Conservation (phyloP, 2,797 vertebrate genomes). For the Microhierax caerulescens region DNA sequence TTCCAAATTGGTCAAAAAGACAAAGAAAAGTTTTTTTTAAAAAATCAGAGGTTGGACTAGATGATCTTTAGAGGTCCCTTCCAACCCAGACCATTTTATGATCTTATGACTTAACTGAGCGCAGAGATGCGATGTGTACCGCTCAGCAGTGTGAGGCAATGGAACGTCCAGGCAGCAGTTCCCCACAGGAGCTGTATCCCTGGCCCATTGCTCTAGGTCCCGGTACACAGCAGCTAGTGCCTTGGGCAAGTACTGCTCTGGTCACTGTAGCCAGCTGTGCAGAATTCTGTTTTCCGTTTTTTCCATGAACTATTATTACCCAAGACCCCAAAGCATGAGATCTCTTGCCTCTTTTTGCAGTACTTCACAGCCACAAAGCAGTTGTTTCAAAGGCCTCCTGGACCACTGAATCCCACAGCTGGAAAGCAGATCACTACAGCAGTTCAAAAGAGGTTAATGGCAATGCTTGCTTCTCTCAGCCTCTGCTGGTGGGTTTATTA, state of each 20-base stretch:
- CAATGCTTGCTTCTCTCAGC: neutral
- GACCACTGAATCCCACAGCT: neutral
- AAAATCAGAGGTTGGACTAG: neutral
- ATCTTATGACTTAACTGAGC: neutral
- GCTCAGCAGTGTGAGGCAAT: too few species aligned
- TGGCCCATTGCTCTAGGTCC: neutral
- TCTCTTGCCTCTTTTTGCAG: neutral
- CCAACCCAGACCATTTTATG: neutral
- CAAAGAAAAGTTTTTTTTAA: neutral
- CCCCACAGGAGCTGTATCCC: neutral
- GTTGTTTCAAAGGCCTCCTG: neutral
- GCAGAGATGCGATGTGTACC: neutral
- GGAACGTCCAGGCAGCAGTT: neutral
- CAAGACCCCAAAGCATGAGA: neutral
- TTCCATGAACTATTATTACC: neutral
- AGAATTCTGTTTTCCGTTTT: neutral
- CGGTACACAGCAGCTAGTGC: too few species aligned
- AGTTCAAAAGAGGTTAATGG: neutral
- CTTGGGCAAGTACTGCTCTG: neutral
- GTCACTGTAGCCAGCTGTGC: neutral
- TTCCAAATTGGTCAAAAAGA: neutral
- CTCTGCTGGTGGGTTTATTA: neutral
- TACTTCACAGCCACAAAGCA: neutral
- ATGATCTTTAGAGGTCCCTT: neutral
- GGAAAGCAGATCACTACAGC: neutral